A percentile compares a stretch with the other conserved stretches of the same genome.
Evolutionary conservation across 2,113 vertebrate genomes (phyloP).

Genomic region (Balaeniceps rex): DNA sequence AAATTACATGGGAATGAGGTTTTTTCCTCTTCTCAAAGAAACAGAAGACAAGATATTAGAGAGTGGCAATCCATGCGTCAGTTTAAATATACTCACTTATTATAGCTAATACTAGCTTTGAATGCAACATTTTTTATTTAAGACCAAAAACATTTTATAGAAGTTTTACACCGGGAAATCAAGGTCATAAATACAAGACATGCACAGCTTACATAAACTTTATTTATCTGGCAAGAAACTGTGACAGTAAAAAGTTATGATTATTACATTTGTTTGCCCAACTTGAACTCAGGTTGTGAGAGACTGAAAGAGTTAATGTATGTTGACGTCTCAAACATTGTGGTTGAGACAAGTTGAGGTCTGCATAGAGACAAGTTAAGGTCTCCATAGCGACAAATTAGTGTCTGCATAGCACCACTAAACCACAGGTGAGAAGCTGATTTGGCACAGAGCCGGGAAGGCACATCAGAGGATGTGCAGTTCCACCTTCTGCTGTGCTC

Average conservation of each 20-base stretch:
- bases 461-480: too few species aligned
- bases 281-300: neutral
- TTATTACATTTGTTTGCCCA: neutral
- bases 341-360: too few species aligned
- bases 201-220: neutral
- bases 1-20: neutral
- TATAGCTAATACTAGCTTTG: neutral
- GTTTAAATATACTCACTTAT: neutral
- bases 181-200: neutral
- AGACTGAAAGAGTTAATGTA: too few species aligned
- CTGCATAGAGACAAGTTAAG: too few species aligned
- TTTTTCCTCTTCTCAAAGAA: neutral
- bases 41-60: neutral
- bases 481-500: too few species aligned
- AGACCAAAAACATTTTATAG: neutral
- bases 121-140: neutral
- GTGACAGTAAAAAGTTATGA: neutral
- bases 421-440: too few species aligned
- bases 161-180: neutral
- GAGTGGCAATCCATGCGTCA: neutral
- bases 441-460: too few species aligned
- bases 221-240: neutral
- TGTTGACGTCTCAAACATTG: too few species aligned
- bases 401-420: too few species aligned
- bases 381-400: too few species aligned